Evolutionary conservation across 2,888 invertebrate genomes (phyloP).

Genomic region (Sesia apiformis): DNA sequence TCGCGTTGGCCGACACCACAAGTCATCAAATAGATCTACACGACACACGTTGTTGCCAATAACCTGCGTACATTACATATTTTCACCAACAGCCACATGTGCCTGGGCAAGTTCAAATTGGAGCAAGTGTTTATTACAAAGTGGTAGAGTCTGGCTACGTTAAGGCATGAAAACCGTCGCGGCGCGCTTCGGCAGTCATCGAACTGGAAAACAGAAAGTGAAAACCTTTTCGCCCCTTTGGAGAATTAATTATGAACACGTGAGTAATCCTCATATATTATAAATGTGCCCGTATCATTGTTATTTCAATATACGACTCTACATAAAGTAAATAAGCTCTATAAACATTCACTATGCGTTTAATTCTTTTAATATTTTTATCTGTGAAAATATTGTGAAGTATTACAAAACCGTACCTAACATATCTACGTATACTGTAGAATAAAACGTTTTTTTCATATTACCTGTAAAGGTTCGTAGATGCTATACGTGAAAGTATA

Average conservation of each 20-base stretch:
- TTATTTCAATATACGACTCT: no score
- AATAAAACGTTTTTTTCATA: no score
- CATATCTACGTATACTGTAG: no score
- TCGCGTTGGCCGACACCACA: conserved; percentile 28
- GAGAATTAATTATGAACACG: conserved; percentile 32
- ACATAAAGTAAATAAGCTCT: no score
- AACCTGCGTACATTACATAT: neutral
- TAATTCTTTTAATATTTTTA: no score
- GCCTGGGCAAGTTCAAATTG: neutral
- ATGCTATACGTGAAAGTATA: no score
- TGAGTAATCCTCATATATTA: conserved; percentile 16
- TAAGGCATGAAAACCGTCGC: conserved; percentile 36
- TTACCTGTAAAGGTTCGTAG: no score
- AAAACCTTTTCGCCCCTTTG: conserved; percentile 13
- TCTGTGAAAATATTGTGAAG: no score
- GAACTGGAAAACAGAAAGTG: conserved; percentile 6
- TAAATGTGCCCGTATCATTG: conserved; percentile 5
- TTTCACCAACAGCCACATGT: neutral
- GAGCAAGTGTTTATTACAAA: neutral
- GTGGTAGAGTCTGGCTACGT: neutral
- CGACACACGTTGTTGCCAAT: conserved; percentile 17
- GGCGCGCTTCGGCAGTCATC: conserved; percentile 11
- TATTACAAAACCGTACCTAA: no score
- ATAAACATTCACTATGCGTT: no score
- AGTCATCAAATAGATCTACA: conserved; percentile 21